Evolutionary conservation across 1,140 invertebrate genomes (phyloP).

Genomic region (Megalopta genalis): DNA sequence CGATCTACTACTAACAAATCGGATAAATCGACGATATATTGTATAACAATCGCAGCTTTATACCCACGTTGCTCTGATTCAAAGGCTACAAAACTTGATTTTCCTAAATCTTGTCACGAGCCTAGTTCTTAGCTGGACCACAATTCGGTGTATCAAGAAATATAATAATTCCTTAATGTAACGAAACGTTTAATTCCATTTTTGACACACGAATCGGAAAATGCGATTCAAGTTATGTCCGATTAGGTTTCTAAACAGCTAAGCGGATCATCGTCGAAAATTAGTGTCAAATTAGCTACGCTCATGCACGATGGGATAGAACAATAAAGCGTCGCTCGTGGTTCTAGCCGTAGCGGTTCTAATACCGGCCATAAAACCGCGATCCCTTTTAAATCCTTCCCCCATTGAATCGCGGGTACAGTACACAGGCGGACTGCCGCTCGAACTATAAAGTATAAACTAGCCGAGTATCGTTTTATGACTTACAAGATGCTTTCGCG

Average conservation of each 20-base stretch:
- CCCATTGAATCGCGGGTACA: conserved; percentile 63
- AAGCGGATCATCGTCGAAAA: conserved; percentile 25
- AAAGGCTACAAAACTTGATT: too few relatives aligned
- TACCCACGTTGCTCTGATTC: too few relatives aligned
- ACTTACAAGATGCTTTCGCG: conserved; percentile 68
- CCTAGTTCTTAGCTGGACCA: too few relatives aligned
- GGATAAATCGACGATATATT: too few relatives aligned
- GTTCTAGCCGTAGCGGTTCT: conserved; percentile 63
- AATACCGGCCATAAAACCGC: conserved; percentile 72
- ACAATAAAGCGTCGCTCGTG: conserved; percentile 22
- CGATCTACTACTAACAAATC: too few relatives aligned
- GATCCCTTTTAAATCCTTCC: conserved; percentile 75
- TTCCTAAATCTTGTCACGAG: too few relatives aligned
- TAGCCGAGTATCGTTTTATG: conserved; percentile 75
- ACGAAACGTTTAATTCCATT: too few relatives aligned
- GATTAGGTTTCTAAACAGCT: background rate
- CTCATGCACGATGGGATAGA: background rate
- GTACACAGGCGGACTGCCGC: conserved; percentile 51
- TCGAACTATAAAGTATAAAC: conserved; percentile 76
- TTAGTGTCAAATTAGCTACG: conserved; percentile 51
- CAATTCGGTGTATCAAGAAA: too few relatives aligned
- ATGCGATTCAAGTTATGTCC: background rate
- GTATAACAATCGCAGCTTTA: too few relatives aligned
- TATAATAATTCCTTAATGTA: too few relatives aligned
- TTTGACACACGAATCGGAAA: background rate